Evolutionary conservation across 2,888 invertebrate species (phyloP).

Genomic region (Drosophila aldrichi): DNA sequence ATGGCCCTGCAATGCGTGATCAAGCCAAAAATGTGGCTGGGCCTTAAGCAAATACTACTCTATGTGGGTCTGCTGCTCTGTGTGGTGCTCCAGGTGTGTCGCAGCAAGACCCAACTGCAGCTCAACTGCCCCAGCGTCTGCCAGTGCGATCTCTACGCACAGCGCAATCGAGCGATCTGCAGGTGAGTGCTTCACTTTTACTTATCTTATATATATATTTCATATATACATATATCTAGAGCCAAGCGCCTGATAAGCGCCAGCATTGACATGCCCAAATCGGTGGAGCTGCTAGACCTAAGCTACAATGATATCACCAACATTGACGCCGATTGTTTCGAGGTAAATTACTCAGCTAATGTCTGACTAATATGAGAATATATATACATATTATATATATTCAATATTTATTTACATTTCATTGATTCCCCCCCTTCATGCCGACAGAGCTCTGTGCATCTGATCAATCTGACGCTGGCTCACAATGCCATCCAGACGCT

Average conservation of each 20-base stretch:
- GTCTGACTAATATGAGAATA: neutral
- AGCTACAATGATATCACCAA: constrained; percentile 88
- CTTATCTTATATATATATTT: too few relatives aligned
- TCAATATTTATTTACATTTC: neutral
- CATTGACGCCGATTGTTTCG: constrained; percentile 88
- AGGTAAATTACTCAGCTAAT: constrained; percentile 85
- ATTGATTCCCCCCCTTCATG: too few relatives aligned
- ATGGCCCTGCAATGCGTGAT: constrained; percentile 70
- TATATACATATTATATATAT: neutral
- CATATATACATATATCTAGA: constrained; percentile 65
- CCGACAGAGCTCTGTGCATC: constrained; percentile 72
- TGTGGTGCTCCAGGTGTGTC: constrained; percentile 67
- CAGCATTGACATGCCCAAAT: constrained; percentile 87
- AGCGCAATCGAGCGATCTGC: constrained; percentile 83
- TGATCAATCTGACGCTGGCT: constrained; percentile 83
- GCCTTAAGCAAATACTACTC: constrained; percentile 69
- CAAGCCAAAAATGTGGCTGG: constrained; percentile 70
- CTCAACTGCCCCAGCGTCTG: constrained; percentile 82
- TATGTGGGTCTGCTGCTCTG: constrained; percentile 71
- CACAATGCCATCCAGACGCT: constrained; percentile 88
- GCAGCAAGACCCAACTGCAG: constrained; percentile 66
- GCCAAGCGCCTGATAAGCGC: constrained; percentile 87
- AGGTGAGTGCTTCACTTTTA: constrained; percentile 63
- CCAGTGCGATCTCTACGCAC: constrained; percentile 77
- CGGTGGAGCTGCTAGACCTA: constrained; percentile 88